These are phyloP conservation scores for Coenonympha glycerion DNA, from an alignment of 2,888 invertebrate species.

Conservation along the genomic window DNA sequence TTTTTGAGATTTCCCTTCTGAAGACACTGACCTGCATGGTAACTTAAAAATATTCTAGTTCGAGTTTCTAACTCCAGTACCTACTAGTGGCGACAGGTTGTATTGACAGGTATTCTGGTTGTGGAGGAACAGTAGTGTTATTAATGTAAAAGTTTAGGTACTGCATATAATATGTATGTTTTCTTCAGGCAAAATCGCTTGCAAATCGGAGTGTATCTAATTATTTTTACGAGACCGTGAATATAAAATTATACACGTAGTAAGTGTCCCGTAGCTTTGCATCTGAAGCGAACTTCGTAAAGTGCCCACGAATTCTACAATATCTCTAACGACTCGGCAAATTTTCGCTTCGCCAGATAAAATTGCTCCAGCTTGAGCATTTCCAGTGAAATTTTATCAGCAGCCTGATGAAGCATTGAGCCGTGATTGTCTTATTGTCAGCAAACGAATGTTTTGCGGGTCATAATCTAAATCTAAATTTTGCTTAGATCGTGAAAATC, in stretches of 20 bases:
- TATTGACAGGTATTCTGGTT: too few relatives aligned
- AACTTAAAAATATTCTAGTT: too few relatives aligned
- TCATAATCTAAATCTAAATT: not conserved
- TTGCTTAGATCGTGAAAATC: not conserved
- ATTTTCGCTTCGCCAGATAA: slow-evolving; percentile 22
- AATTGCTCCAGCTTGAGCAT: slow-evolving; percentile 14
- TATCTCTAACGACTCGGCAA: slow-evolving; percentile 24
- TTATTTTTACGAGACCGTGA: not conserved
- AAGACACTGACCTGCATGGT: too few relatives aligned
- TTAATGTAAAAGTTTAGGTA: too few relatives aligned
- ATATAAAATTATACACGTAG: not conserved
- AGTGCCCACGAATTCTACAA: slow-evolving; percentile 4
- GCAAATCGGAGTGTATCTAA: not conserved
- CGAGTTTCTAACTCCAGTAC: too few relatives aligned
- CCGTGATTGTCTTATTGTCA: slow-evolving; percentile 18
- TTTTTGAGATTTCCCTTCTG: too few relatives aligned
- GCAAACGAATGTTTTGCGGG: not conserved
- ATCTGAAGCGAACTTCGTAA: not conserved
- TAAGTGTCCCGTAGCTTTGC: not conserved
- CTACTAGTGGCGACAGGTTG: too few relatives aligned
- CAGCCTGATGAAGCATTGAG: slow-evolving; percentile 22
- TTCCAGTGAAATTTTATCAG: slow-evolving; percentile 17
- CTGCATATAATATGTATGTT: too few relatives aligned
- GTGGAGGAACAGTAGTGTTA: too few relatives aligned
- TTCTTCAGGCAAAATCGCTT: too few relatives aligned